phyloP scores from a whole-genome alignment of 2,888 invertebrate genomes.

The Asteroscopus sphinx region DNA sequence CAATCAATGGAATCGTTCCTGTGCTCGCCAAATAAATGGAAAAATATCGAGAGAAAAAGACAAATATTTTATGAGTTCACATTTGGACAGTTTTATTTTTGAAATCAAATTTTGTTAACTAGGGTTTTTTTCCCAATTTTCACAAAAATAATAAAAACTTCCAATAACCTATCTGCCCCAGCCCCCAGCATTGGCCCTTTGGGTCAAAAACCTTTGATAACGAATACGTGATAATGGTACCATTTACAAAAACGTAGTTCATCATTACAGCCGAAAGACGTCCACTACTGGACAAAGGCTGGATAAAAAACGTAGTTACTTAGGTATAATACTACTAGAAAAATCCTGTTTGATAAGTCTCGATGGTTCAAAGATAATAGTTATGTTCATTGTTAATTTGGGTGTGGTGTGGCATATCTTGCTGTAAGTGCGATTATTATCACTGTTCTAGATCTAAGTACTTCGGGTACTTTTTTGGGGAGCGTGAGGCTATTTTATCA shows the following conservation, averaged over 20 bases:
- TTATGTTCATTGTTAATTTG: slow-evolving; percentile 11
- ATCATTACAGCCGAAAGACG: too few species aligned
- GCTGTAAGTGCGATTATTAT: slow-evolving; percentile 12
- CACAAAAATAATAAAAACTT: background rate
- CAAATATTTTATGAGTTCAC: background rate
- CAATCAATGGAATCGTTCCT: slow-evolving; percentile 40
- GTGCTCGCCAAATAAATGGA: background rate
- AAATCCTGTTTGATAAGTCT: slow-evolving; percentile 5
- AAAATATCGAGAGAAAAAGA: background rate
- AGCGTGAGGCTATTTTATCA: background rate
- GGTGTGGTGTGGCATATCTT: slow-evolving; percentile 7
- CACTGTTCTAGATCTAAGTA: slow-evolving; percentile 17
- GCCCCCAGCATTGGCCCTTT: background rate
- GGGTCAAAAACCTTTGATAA: slow-evolving; percentile 12
- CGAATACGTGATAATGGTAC: slow-evolving; percentile 10
- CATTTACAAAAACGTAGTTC: slow-evolving; percentile 12
- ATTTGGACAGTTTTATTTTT: slow-evolving; percentile 8
- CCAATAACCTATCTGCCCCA: too few species aligned
- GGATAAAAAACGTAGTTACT: background rate
- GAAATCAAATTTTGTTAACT: slow-evolving; percentile 1
- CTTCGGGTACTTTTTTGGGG: background rate
- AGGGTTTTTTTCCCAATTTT: background rate
- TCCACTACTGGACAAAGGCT: too few species aligned
- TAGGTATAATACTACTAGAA: background rate
- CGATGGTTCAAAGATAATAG: slow-evolving; percentile 7